Evolutionary conservation across 1,140 invertebrate genomes (phyloP), one percentile per base, ranked within the genome.

Genomic region (Pissodes strobi): DNA sequence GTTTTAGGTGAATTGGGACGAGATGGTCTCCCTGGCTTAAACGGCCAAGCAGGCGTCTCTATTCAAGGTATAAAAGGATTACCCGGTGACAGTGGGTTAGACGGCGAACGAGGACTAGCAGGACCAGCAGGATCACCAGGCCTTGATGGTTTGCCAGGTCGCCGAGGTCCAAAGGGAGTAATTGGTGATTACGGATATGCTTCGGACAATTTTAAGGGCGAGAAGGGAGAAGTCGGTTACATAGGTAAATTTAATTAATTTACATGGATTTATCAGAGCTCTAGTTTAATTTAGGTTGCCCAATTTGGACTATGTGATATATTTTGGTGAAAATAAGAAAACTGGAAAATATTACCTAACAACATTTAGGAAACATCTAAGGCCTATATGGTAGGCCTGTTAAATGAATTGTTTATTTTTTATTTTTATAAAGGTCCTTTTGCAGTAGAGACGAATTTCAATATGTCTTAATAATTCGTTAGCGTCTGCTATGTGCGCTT

Each of bases 1-100:
- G n/a, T 17, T 52, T 8, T 18, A 59, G 90, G 90, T 38, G 80
- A 79, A 4, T 56, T 71, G 61, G 90, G 89, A 62, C 72, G 79
- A 34, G 76, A 71, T 15, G 90, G 90, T 21, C 76, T 79, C 9
- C 77, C 80, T 17, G 87, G 88, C 13, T 74, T 82, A 19, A 13
- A 10, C 34, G 90, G 90, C 17, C 76, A 78, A 10, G 77, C 80
- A 17, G 87, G 88, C n/a, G 74, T 82, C 17, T 86, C 85, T 69
- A 74, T 80, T 48, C 64, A 66, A 52, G 88, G 88, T 34, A 72
- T 75, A 2, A 85, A 83, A 72, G 86, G 87, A 59, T 74, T 78
- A 61, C 70, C 61, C 39, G 85, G 84, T 49, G 74, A 79, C 2
- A 38, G 49, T 4, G 85, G 85, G n/a, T 76, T 78, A 13, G 60